These are phyloP conservation scores for Stichodactyla mertensii DNA, from an alignment of 64 coral and sea anemone genomes.

Conservation along the genomic window DNA sequence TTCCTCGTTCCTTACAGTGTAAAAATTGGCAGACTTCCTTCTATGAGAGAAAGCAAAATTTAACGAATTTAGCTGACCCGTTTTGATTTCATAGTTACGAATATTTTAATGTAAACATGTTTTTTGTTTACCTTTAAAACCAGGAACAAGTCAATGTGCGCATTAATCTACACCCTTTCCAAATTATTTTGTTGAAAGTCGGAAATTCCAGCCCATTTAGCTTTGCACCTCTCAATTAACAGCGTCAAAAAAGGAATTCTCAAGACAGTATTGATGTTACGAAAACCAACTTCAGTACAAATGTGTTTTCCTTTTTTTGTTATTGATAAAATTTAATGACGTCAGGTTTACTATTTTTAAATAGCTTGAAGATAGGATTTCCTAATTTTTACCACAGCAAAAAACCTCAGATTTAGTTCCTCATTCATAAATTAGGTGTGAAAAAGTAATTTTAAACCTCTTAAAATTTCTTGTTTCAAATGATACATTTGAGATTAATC, in stretches of 20 bases:
- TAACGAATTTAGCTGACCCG: background rate
- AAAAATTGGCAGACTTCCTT: background rate
- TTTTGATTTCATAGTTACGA: background rate
- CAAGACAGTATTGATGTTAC: background rate
- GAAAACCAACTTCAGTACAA: background rate
- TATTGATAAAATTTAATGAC: background rate
- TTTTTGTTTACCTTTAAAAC: background rate
- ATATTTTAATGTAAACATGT: background rate
- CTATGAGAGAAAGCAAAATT: background rate
- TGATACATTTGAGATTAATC: background rate
- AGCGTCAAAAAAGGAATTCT: background rate
- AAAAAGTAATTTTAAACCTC: background rate
- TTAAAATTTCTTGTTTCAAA: no score
- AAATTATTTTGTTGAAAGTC: background rate
- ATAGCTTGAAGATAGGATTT: background rate
- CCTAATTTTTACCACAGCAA: background rate
- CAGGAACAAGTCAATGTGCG: background rate
- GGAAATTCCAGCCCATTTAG: background rate
- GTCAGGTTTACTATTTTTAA: background rate
- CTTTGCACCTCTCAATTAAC: background rate
- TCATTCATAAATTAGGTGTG: background rate
- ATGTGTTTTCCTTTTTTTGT: background rate
- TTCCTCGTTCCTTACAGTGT: background rate
- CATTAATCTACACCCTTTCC: background rate
- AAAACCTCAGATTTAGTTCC: background rate